Evolutionary conservation across 2,797 vertebrate species (phyloP).

Genomic region (Tarsius wallacei): DNA sequence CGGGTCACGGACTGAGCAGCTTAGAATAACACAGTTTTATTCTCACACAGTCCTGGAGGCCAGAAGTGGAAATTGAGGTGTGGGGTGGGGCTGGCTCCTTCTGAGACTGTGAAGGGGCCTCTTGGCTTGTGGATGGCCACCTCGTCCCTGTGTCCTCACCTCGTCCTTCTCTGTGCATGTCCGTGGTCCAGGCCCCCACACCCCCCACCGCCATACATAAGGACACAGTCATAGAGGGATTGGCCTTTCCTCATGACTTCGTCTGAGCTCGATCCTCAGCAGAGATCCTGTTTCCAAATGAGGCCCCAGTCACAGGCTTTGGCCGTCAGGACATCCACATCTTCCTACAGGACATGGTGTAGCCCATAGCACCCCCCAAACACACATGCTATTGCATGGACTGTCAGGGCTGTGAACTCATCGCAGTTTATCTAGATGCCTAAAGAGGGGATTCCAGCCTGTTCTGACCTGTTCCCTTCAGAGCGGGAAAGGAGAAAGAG

Average conservation of each 20-base stretch:
- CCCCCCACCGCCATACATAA: too few relatives aligned
- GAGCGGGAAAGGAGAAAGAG: background rate
- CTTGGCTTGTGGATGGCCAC: background rate
- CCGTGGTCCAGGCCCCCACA: background rate
- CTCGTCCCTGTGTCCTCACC: background rate
- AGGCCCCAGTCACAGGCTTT: background rate
- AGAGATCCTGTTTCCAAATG: background rate
- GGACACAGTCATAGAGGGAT: background rate
- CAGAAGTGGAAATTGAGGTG: background rate
- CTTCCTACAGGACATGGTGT: background rate
- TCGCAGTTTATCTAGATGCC: background rate
- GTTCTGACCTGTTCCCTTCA: background rate
- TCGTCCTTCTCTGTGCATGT: fast-evolving
- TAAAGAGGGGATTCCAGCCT: background rate
- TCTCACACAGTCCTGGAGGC: fast-evolving
- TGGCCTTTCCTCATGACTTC: background rate
- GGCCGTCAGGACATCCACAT: background rate
- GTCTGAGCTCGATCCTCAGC: background rate
- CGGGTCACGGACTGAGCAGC: fast-evolving
- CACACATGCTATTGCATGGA: background rate
- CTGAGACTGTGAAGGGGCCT: background rate
- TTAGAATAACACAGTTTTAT: background rate
- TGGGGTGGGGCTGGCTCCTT: background rate
- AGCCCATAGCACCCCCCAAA: background rate
- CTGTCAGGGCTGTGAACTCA: background rate